Base-by-base conservation (phyloP, 2,888 invertebrate species). In the Kryphioiulus occultus region DNA sequence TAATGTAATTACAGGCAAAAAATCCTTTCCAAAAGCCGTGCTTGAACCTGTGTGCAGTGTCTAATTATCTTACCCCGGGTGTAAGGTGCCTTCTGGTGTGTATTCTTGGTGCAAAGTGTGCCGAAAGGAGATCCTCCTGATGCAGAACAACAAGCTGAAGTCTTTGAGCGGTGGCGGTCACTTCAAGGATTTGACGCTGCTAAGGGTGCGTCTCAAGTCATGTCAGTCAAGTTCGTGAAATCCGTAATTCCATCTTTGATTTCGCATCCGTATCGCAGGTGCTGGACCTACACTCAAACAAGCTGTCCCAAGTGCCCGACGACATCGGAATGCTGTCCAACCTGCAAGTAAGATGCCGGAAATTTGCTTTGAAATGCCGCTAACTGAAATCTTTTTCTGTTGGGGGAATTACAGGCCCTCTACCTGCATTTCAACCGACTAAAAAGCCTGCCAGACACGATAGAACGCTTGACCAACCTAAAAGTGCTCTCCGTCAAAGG, bases 41-140 rank as follows among this genome's bases (percentile, higher is more conserved):
- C 10, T 85, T 85, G 22, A 32, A 9, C 84, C 26, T 5, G 7
- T 47, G 44, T n/a, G n/a, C 44, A 26, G 30, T 12, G 78, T 78
- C 22, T 39, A 17, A 78, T 59, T 15, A 30, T 35, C 35, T 35
- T 35, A 7, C 19, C 26, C 39, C 10, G 44, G 12, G 39, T 3
- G 85, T 35, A 17, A 88, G 88, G 87, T 88, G 26, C 88, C 88
- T 47, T 85, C 87, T 35, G 88, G 87, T 82, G 87, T 88, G 32
- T 88, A 86, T 39, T 85, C 88, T 2, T 88, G 88, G 88, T 88
- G 88, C 84, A 88, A 88, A 83, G 88, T 88, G 19, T 88, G 88
- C 42, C 42, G 86, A 4, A 88, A 88, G 47, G 87, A 88, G 83
- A 39, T 87, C 22, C 53, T 88, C 22, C 82, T 88, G 15, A 53